Evolutionary conservation across 1,140 invertebrate species (phyloP).

Genomic region (Bombus consobrinus): DNA sequence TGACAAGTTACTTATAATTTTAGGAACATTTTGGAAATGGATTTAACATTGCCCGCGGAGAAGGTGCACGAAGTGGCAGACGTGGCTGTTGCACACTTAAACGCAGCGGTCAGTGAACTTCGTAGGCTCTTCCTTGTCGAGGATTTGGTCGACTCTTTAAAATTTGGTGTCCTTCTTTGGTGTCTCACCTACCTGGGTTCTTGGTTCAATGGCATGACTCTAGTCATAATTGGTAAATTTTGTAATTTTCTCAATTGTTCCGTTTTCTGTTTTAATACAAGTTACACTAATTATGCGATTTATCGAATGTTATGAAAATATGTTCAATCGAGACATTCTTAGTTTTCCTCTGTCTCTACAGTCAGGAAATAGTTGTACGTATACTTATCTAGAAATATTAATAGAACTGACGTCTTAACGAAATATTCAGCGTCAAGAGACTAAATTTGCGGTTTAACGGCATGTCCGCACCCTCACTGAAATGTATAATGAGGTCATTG

Average conservation of each 20-base stretch:
- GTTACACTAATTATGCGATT: neutral
- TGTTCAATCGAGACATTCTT: neutral
- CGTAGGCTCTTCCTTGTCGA: slow-evolving; percentile 97
- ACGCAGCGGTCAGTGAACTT: slow-evolving; percentile 90
- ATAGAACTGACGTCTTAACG: slow-evolving; percentile 5
- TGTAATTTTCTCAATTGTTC: neutral
- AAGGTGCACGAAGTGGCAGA: slow-evolving; percentile 94
- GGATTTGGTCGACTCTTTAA: slow-evolving; percentile 97
- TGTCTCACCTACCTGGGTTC: slow-evolving; percentile 97
- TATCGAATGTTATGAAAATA: neutral
- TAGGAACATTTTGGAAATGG: slow-evolving; percentile 93
- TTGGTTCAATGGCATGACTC: slow-evolving; percentile 99
- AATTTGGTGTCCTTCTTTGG: slow-evolving; percentile 97
- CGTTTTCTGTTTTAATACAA: neutral
- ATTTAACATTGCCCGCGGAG: slow-evolving; percentile 92
- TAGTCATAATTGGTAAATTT: slow-evolving; percentile 94
- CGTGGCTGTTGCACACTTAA: slow-evolving; percentile 92
- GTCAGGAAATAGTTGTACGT: neutral
- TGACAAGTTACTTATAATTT: slow-evolving; percentile 61
- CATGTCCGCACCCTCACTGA: neutral
- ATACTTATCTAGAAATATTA: slow-evolving; percentile 1
- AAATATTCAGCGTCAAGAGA: neutral
- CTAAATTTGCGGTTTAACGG: slow-evolving; percentile 4
- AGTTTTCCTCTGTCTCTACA: neutral
- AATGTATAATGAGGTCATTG: slow-evolving; percentile 23